Evolutionary conservation across 1,140 invertebrate species (phyloP), one percentile per base, ranked within the genome.

Genomic region (Procambarus virginalis): DNA sequence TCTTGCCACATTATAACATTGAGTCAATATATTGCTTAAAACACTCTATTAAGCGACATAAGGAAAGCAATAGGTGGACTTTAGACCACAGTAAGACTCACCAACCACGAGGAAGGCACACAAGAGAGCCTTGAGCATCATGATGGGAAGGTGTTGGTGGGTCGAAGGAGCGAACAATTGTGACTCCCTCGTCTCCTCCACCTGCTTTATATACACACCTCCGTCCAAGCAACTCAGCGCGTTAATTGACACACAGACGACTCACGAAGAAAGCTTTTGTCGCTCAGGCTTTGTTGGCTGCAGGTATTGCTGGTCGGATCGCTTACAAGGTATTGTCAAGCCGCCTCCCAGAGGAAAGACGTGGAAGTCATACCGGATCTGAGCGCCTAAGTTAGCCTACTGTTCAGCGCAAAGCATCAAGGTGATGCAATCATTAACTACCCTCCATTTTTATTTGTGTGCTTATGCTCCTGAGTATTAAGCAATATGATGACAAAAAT

Each of bases 71-170:
- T 55, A 55, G 64, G 64, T 12, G 20, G 14, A 20, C 4, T 17
- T 10, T 20, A 68, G 20, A 20, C 64, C 64, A 17, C 20, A 1
- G 20, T 4, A 20, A 5, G 10, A 73, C 68, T 73, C 68, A 73
- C 68, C 68, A 73, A 73, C n/a, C n/a, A 73, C 68, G 22, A 73
- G 68, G 68, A 22, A 22, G n/a, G 68, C 68, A 34, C 68, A 73
- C 68, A 73, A 2, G n/a, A 73, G n/a, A 73, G 20, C 68, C 22
- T 73, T 73, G n/a, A 73, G 22, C 68, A 73, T 73, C 68, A 73
- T 73, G 68, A 73, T 34, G 22, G 68, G 8, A 34, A 73, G 22
- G 1, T 73, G 68, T 22, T 73, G 34, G 22, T 22, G 22, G 22
- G 22, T 73, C 6, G 22, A 8, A 73, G 68, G 68, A 1, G 10